phyloP scores from a whole-genome alignment of 2,113 vertebrate genomes.

The Taxidea taxus region DNA sequence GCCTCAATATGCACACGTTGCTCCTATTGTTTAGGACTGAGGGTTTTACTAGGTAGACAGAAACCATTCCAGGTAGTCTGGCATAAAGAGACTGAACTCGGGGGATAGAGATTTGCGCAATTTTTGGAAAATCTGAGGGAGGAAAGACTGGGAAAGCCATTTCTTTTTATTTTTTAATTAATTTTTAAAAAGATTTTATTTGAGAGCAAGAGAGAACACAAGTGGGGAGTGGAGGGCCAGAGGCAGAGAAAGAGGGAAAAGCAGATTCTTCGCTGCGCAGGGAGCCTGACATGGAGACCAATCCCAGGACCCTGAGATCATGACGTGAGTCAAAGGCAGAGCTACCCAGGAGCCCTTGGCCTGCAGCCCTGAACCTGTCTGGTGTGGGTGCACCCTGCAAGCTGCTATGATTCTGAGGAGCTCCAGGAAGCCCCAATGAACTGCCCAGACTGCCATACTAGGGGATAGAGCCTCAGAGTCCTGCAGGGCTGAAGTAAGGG shows the following conservation, averaged over 20 bases:
- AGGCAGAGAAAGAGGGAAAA: no score
- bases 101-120: not conserved
- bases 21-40: not conserved
- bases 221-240: no score
- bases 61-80: not conserved
- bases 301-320: not conserved
- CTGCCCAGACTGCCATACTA: not conserved
- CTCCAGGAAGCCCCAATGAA: not conserved
- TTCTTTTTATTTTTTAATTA: not conserved
- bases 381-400: not conserved
- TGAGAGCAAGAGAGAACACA: no score
- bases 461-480: not conserved
- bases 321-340: not conserved
- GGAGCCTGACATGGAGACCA: no score
- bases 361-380: no score
- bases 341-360: not conserved
- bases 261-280: no score
- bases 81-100: not conserved
- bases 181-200: no score
- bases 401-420: not conserved
- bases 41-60: not conserved
- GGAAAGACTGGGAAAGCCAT: not conserved
- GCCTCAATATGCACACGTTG: not conserved
- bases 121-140: not conserved
- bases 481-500: not conserved